Conservation (phyloP, 2,113 vertebrate genomes). For the Aplodontia rufa region DNA sequence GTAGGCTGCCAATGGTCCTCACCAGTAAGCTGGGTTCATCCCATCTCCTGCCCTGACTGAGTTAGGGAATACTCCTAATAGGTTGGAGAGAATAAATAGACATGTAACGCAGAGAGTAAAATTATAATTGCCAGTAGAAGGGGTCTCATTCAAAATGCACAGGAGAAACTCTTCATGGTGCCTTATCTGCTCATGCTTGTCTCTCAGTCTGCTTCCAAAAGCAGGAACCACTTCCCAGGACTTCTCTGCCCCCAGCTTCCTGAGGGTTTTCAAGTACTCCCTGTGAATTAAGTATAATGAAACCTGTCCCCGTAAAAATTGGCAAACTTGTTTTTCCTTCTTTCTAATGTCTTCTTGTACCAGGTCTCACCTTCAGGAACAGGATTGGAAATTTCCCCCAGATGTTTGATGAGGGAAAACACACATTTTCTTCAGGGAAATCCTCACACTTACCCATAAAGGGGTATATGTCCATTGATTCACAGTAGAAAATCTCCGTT, state of each 20-base stretch:
- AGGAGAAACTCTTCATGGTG: neutral
- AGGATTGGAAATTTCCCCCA: neutral
- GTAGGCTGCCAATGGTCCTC: neutral
- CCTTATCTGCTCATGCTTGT: neutral
- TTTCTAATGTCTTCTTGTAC: neutral
- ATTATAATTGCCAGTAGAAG: neutral
- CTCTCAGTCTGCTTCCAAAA: neutral
- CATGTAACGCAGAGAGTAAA: neutral
- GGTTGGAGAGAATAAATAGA: neutral
- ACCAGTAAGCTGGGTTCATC: neutral
- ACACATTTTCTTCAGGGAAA: neutral
- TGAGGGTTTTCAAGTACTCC: neutral
- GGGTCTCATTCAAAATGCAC: neutral
- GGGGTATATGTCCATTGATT: neutral
- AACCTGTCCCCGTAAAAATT: neutral
- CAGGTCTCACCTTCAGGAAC: neutral
- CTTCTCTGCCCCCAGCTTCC: rapidly evolving
- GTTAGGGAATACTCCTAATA: neutral
- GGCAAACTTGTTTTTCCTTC: neutral
- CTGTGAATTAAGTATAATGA: neutral
- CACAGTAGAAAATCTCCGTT: neutral
- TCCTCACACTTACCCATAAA: neutral
- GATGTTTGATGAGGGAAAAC: neutral
- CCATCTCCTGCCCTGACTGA: neutral
- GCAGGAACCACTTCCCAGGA: neutral